Base-by-base conservation (phyloP, 2,797 vertebrate species). In the Chaenodraco wilsoni region DNA sequence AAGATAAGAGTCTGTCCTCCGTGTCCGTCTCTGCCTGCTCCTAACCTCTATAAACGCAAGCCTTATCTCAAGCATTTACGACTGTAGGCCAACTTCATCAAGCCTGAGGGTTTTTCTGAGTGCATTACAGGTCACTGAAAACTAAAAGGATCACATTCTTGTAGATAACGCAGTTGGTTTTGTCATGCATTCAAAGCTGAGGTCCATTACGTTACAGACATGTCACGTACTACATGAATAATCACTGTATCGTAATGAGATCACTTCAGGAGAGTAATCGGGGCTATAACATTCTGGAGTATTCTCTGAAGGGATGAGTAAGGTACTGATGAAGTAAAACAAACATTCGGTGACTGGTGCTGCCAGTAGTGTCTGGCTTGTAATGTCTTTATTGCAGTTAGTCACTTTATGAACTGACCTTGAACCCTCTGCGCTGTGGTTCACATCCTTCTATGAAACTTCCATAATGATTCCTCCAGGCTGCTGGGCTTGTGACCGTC, bases 1-100 rank as follows among this genome's bases (percentile, higher is more conserved):
- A 56, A 84, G 93, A 94, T 94, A 92, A 94, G 89, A 3, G 57
- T 68, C 79, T 89, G 92, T 92, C 92, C 93, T 95, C 92, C 78
- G 94, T 94, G 91, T 83, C 86, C 66, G 87, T 93, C 94, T 89
- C 91, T 89, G 91, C 88, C 92, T 91, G 88, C 89, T 92, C 93
- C 93, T 76, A 83, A 83, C 85, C 73, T 83, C 92, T 79, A 94
- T 94, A 94, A 95, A 94, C 76, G 85, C 31, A 2, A 12, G 17
- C 56, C 90, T 95, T 95, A 95, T 94, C 92, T 9, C 74, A 77
- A 9, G 19, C 75, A 52, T 94, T 94, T 94, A 95, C 84, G 80
- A 83, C 89, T 71, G 50, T 60, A 87, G 74, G 80, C 76, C 74
- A 80, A 78, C 77, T 51, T 79, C 64, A 72, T 52, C 43, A 72